Percentiles rank a stretch among this genome's conserved stretches.
Evolutionary conservation across 1,140 invertebrate genomes (phyloP).

Genomic region (Popillia japonica): DNA sequence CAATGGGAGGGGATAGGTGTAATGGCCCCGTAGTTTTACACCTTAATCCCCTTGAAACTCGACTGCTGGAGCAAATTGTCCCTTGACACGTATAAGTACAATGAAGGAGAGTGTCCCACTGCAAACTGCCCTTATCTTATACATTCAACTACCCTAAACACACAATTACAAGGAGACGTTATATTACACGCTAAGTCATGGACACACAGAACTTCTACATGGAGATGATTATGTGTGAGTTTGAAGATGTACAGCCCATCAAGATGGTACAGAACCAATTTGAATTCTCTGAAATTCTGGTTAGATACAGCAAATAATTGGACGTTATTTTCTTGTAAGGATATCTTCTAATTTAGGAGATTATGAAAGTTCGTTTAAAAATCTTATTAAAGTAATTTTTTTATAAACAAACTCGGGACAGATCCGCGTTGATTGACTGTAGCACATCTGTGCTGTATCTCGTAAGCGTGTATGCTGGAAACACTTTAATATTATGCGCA

Average conservation of each 20-base stretch:
- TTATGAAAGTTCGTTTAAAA: too few species aligned
- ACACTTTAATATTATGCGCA: conserved; percentile 34
- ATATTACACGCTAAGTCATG: conserved; percentile 33
- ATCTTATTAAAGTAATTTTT: too few species aligned
- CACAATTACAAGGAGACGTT: conserved; percentile 38
- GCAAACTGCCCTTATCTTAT: conserved; percentile 51
- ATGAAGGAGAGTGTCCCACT: conserved; percentile 48
- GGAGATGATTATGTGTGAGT: not conserved
- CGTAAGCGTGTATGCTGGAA: not conserved
- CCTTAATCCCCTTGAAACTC: conserved; percentile 50
- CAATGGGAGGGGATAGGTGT: conserved; percentile 38
- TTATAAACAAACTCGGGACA: too few species aligned
- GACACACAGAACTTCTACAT: conserved; percentile 27
- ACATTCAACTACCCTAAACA: conserved; percentile 39
- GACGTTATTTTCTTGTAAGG: too few species aligned
- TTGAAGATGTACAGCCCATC: not conserved
- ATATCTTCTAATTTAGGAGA: too few species aligned
- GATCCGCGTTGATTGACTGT: too few species aligned
- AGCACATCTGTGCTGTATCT: too few species aligned
- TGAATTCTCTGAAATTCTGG: too few species aligned
- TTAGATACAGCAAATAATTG: too few species aligned
- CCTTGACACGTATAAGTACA: conserved; percentile 51
- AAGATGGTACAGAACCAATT: too few species aligned
- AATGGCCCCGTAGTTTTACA: conserved; percentile 54
- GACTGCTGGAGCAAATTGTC: conserved; percentile 51